Percentiles rank a stretch among this genome's conserved stretches.
Conservation (phyloP, 2,113 vertebrate species). For the Hystrix cristata region DNA sequence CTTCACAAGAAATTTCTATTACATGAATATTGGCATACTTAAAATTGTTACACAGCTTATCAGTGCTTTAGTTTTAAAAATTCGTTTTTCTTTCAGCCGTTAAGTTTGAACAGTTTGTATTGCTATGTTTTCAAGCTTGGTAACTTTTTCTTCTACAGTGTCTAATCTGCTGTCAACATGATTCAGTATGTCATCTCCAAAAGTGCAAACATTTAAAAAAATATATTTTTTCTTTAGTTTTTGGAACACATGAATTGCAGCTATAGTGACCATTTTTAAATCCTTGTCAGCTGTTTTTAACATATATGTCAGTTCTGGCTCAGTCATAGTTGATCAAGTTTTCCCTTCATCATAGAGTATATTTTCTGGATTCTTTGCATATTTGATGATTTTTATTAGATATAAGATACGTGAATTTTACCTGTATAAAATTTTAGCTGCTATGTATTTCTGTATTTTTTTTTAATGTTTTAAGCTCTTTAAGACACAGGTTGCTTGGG, state of each 20-base stretch:
- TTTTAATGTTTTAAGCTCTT: constrained; percentile 40
- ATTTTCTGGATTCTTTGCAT: constrained; percentile 2
- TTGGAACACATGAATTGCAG: not conserved
- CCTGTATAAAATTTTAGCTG: not conserved
- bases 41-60: not conserved
- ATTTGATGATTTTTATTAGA: not conserved
- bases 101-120: constrained; percentile 41
- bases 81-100: not conserved
- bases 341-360: not conserved
- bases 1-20: not conserved
- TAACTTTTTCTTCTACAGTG: not conserved
- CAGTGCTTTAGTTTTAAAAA: not conserved
- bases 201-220: not conserved
- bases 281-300: not conserved
- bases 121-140: not conserved
- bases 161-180: not conserved
- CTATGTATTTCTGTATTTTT: constrained; percentile 12
- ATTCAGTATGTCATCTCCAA: not conserved
- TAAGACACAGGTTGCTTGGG: not conserved
- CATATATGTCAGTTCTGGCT: not conserved
- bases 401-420: constrained; percentile 26
- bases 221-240: not conserved
- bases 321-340: constrained; percentile 34
- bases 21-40: not conserved
- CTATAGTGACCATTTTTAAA: constrained; percentile 1